These are phyloP conservation scores for Hippocampus kuda DNA, from an alignment of 2,797 vertebrate species.

Conservation along the genomic window DNA sequence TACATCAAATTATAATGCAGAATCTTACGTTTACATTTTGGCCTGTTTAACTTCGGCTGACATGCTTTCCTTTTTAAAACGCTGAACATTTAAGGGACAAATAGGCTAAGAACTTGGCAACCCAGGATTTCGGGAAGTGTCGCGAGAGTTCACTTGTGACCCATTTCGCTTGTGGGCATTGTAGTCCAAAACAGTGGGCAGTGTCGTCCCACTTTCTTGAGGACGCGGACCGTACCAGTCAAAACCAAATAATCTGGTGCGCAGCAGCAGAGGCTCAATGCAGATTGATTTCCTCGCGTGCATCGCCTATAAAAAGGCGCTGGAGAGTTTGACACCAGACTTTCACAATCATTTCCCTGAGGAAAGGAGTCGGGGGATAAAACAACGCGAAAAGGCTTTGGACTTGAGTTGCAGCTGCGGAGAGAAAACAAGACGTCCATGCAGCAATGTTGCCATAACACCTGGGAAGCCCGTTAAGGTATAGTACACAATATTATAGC, in stretches of 20 bases:
- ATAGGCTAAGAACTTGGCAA: constrained; percentile 43
- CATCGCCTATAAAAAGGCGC: constrained; percentile 19
- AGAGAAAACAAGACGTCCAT: neutral
- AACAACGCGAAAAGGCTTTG: neutral
- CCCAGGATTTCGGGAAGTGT: constrained; percentile 27
- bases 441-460: constrained; percentile 1
- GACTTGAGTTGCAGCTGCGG: neutral
- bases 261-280: constrained; percentile 11
- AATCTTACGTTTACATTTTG: neutral
- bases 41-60: neutral
- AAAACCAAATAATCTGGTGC: constrained; percentile 37
- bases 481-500: neutral
- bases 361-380: neutral
- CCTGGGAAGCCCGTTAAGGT: neutral
- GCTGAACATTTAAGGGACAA: neutral
- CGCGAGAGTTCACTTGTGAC: constrained; percentile 39
- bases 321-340: constrained; percentile 16
- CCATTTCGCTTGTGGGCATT: constrained; percentile 26
- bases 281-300: neutral
- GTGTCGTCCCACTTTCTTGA: constrained; percentile 32
- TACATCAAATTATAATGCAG: neutral
- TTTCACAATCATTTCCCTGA: neutral
- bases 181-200: constrained; percentile 52
- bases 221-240: constrained; percentile 12
- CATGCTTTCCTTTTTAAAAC: neutral